Percentiles rank a stretch among this genome's conserved stretches.
Evolutionary conservation across 2,888 invertebrate species (phyloP).

Genomic region (Choristoneura rosaceana): DNA sequence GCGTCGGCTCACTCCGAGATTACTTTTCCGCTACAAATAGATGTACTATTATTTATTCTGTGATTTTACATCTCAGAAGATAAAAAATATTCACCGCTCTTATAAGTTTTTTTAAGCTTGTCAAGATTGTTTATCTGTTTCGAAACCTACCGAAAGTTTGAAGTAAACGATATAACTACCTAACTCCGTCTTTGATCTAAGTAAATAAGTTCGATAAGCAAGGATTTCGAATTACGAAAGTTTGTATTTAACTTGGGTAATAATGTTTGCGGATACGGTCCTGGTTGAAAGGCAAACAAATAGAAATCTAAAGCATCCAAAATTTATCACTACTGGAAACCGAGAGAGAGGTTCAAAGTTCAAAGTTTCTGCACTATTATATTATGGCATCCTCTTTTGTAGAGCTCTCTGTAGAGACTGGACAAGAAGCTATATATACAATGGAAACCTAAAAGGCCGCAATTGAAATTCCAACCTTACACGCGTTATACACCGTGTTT

Average conservation of each 20-base stretch:
- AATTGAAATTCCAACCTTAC: no score
- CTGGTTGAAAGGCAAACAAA: slow-evolving; percentile 18
- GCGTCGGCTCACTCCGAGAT: no score
- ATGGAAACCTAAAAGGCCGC: no score
- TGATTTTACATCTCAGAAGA: no score
- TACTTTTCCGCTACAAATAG: no score
- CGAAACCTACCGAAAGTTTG: slow-evolving; percentile 1
- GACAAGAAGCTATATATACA: no score
- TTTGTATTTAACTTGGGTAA: slow-evolving; percentile 30
- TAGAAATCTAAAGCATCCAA: not conserved
- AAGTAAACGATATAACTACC: slow-evolving; percentile 27
- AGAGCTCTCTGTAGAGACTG: no score
- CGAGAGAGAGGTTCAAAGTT: not conserved
- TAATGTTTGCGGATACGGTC: slow-evolving; percentile 25
- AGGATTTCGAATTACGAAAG: slow-evolving; percentile 30
- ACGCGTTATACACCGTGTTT: no score
- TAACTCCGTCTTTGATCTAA: slow-evolving; percentile 24
- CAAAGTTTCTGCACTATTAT: not conserved
- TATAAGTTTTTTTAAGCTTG: no score
- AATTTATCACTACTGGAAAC: not conserved
- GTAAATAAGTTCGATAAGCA: slow-evolving; percentile 27
- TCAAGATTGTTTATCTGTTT: not conserved
- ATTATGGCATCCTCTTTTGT: not conserved
- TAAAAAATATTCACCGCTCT: no score
- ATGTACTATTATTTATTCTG: no score